Base-by-base conservation (phyloP, 2,797 vertebrate genomes). In the Xiphophorus birchmanni region DNA sequence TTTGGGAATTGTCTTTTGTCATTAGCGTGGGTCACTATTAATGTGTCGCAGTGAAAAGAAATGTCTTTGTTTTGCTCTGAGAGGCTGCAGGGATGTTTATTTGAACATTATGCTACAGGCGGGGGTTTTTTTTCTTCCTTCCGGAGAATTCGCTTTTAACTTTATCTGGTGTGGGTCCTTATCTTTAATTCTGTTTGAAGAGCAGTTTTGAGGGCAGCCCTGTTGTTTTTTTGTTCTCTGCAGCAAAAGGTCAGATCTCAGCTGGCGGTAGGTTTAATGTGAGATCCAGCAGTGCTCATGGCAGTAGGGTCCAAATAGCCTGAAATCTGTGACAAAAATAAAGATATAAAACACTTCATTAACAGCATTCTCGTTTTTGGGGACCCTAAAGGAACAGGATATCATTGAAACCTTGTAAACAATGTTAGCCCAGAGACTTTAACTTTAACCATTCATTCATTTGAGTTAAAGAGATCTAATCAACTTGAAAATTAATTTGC, bases 1-100 rank as follows among this genome's bases (percentile, higher is more conserved):
- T 56, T 80, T 87, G 88, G 84, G 69, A 86, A 89, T 87, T 82
- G 74, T 87, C 71, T 86, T 69, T 81, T 80, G 77, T 89, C 77
- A 76, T 90, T 89, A 90, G 93, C 94, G 93, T 94, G 93, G 84
- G 74, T 93, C 91, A 87, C 82, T 88, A 87, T 88, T 90, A 86
- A 87, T 80, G 87, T 90, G 87, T 91, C 88, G 83, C 85, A 84
- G 56, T 58, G 86, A 88, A 77, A 83, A 85, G 89, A n/a, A 50
- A 79, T 86, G 80, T 92, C 77, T 44, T 92, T 77, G 73, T 85
- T 86, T 86, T 29, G 32, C 77, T 83, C 82, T 76, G 76, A 85
- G 76, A 83, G 74, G 74, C 76, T 81, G 63, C 18, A 42, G 84
- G 52, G 80, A 82, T 50, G 86, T 86, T 89, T 82, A 77, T 82